Evolutionary conservation across 2,797 vertebrate species (phyloP).

Genomic region (Cynodonichthys magdalenae): DNA sequence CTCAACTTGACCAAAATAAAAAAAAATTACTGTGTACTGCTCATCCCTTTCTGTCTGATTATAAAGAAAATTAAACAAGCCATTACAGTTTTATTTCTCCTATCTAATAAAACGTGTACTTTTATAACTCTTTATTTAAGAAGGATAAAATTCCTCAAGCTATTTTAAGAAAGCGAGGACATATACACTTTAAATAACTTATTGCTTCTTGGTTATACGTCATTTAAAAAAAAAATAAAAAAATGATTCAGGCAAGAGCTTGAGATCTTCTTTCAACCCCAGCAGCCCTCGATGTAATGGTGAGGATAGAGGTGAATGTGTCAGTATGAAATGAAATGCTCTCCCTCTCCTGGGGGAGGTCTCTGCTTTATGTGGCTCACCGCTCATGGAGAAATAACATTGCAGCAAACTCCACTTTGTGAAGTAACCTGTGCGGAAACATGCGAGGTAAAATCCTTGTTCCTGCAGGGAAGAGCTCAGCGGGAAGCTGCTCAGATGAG

Average conservation of each 20-base stretch:
- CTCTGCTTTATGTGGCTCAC: conserved; percentile 56
- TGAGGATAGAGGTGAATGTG: conserved; percentile 75
- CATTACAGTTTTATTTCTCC: conserved; percentile 51
- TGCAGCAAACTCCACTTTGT: conserved; percentile 53
- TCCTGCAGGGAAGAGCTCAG: conserved; percentile 7
- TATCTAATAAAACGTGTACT: conserved; percentile 36
- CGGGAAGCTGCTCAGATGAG: conserved; percentile 38
- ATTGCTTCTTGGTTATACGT: conserved; percentile 70
- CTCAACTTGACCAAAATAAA: conserved; percentile 65
- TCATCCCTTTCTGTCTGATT: conserved; percentile 53
- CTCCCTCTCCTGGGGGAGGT: conserved; percentile 71
- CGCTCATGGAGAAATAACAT: conserved; percentile 73
- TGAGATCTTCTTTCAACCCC: conserved; percentile 66
- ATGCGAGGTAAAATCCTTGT: conserved; percentile 46
- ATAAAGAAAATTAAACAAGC: conserved; percentile 41
- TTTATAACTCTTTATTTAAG: conserved; percentile 48
- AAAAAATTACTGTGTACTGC: conserved; percentile 50
- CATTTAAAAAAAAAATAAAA: too few relatives aligned
- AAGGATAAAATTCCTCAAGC: conserved; percentile 44
- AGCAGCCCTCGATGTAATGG: conserved; percentile 66
- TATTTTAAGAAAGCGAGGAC: conserved; percentile 30
- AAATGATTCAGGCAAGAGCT: conserved; percentile 57
- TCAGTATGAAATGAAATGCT: conserved; percentile 80
- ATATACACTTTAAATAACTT: conserved; percentile 41
- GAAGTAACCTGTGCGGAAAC: conserved; percentile 50